Conservation (phyloP, 2,113 vertebrate species). For the Hydrochoerus hydrochaeris region DNA sequence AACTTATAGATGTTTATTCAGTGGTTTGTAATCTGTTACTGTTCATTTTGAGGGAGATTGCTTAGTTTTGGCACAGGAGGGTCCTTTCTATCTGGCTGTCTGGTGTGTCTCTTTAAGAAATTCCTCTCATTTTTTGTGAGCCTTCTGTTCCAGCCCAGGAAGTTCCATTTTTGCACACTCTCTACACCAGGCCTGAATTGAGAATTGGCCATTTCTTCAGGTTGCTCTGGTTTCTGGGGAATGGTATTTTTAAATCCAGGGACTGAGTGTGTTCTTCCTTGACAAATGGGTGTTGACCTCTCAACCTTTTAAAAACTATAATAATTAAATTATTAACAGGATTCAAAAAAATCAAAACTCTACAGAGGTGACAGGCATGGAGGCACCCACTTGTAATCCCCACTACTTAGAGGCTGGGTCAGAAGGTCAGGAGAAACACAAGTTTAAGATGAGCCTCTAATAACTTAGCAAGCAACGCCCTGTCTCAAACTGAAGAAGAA, state of each 20-base stretch:
- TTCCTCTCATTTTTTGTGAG: not conserved
- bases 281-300: not conserved
- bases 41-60: not conserved
- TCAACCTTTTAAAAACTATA: not conserved
- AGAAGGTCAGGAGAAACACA: not conserved
- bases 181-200: not conserved
- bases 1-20: not conserved
- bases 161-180: not conserved
- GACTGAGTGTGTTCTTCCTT: not conserved
- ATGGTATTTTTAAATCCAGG: not conserved
- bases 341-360: not conserved
- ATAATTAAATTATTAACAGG: constrained; percentile 35
- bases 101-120: not conserved
- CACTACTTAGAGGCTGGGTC: not conserved
- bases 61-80: not conserved
- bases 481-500: not conserved
- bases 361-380: not conserved
- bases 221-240: not conserved
- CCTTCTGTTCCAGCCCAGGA: not conserved
- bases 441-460: not conserved
- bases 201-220: constrained; percentile 9
- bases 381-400: not conserved
- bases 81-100: not conserved
- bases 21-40: not conserved
- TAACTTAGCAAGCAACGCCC: not conserved